A percentile compares a stretch with the other conserved stretches of the same genome.
Conservation (phyloP, 2,797 vertebrate species). For the Propithecus deckenii region DNA sequence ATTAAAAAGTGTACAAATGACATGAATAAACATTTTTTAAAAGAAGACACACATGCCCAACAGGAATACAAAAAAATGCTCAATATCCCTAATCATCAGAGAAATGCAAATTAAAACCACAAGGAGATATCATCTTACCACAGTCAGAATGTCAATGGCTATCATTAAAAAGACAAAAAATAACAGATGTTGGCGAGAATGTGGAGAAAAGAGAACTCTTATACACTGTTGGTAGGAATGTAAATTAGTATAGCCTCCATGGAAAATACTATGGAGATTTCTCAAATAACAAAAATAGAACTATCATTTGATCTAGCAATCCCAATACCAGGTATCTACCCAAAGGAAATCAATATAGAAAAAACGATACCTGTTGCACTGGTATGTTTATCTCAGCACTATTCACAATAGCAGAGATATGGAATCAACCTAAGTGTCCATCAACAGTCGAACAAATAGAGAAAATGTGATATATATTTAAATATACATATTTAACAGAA, state of each 20-base stretch:
- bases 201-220: background rate
- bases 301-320: background rate
- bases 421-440: background rate
- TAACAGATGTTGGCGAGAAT: background rate
- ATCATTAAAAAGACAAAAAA: background rate
- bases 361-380: background rate
- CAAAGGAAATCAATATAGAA: background rate
- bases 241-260: background rate
- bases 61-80: background rate
- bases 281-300: background rate
- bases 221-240: background rate
- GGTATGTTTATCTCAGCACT: background rate
- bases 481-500: background rate
- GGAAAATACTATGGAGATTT: background rate
- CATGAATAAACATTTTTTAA: background rate
- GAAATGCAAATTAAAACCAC: background rate
- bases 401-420: background rate
- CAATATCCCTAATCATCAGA: background rate
- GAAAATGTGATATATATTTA: background rate
- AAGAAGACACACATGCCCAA: background rate
- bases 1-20: background rate
- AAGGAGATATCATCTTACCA: background rate
- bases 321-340: background rate
- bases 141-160: background rate
- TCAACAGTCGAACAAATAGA: background rate